Percentiles rank a stretch among this genome's conserved stretches.
Evolutionary conservation across 2,113 vertebrate genomes (phyloP).

Genomic region (Campylorhamphus procurvoides): DNA sequence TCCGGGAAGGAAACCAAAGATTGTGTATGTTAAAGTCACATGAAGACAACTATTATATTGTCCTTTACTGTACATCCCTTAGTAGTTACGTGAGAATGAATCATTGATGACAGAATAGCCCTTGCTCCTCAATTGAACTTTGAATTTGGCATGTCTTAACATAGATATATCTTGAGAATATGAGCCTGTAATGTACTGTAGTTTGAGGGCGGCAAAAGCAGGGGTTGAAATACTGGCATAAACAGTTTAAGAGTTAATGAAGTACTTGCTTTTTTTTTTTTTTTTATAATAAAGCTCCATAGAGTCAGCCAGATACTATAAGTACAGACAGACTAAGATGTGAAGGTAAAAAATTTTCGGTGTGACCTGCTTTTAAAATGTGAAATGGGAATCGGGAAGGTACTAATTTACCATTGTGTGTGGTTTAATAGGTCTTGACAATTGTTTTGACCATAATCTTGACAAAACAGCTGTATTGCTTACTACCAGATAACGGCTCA

Average conservation of each 20-base stretch:
- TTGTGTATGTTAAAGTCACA: background rate
- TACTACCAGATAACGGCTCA: background rate
- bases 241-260: background rate
- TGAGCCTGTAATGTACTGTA: background rate
- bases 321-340: background rate
- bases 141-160: background rate
- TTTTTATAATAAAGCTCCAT: background rate
- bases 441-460: background rate
- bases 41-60: background rate
- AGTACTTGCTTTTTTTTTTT: background rate
- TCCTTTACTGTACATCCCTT: background rate
- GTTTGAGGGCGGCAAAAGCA: background rate
- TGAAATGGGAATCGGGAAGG: background rate
- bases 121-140: background rate
- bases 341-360: background rate
- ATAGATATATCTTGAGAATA: background rate
- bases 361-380: background rate
- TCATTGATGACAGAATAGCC: background rate
- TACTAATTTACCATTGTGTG: background rate
- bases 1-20: background rate
- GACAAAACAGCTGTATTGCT: background rate
- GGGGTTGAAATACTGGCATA: background rate
- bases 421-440: background rate
- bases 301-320: background rate
- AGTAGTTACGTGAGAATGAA: background rate